Conservation (phyloP, 2,888 invertebrate genomes). For the Boloria euphrosyne region DNA sequence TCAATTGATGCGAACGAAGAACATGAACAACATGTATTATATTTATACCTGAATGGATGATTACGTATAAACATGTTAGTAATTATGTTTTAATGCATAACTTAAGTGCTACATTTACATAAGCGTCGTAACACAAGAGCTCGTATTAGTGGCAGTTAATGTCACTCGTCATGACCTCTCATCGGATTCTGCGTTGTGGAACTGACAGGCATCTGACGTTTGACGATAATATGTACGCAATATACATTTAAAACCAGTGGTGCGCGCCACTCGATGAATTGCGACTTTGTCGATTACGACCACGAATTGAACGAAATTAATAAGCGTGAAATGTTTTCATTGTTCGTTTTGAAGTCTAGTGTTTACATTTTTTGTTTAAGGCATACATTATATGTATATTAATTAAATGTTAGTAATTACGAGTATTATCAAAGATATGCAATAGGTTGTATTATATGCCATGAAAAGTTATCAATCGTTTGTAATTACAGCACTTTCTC, state of each 20-base stretch:
- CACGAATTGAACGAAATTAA: constrained; percentile 58
- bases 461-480: constrained; percentile 27
- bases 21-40: too few species aligned
- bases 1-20: too few species aligned
- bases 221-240: constrained; percentile 59
- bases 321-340: constrained; percentile 59
- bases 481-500: constrained; percentile 31
- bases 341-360: constrained; percentile 14
- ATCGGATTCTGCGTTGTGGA: constrained; percentile 47
- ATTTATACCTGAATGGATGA: too few species aligned
- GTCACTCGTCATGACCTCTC: constrained; percentile 47
- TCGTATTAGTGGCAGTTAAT: constrained; percentile 46
- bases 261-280: constrained; percentile 57
- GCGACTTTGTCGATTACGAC: constrained; percentile 68
- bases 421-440: too few species aligned
- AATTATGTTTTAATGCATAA: background rate
- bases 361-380: background rate
- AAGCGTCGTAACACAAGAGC: constrained; percentile 16
- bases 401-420: too few species aligned
- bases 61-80: background rate
- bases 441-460: too few species aligned
- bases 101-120: constrained; percentile 26
- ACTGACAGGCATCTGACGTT: constrained; percentile 55
- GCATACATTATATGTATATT: too few species aligned
- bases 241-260: constrained; percentile 67